Evolutionary conservation across 1,140 invertebrate species (phyloP).

Genomic region (Phocides pigmalion): DNA sequence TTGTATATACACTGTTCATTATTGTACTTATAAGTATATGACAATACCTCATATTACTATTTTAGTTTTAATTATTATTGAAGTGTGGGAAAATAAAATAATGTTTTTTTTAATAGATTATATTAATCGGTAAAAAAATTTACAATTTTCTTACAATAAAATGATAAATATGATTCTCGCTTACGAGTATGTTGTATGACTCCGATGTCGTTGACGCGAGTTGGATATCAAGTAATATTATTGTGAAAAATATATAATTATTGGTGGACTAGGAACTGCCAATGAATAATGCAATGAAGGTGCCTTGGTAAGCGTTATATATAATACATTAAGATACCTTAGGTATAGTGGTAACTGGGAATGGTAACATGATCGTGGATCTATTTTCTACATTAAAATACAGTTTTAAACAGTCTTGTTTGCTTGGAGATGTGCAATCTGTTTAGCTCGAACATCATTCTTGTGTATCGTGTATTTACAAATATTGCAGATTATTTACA

Average conservation of each 20-base stretch:
- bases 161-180: slow-evolving; percentile 45
- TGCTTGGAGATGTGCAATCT: slow-evolving; percentile 48
- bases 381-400: slow-evolving; percentile 52
- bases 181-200: slow-evolving; percentile 1
- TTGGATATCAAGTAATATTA: neutral
- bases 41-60: no score
- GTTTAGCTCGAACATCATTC: slow-evolving; percentile 38
- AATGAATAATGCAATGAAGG: slow-evolving; percentile 1
- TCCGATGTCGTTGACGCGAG: slow-evolving; percentile 1
- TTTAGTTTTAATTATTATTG: slow-evolving; percentile 1
- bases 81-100: slow-evolving; percentile 41
- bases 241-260: slow-evolving; percentile 2
- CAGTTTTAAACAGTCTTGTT: slow-evolving; percentile 66
- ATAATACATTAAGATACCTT: slow-evolving; percentile 24
- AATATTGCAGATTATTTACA: slow-evolving; percentile 71
- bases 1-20: no score
- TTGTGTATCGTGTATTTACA: slow-evolving; percentile 70
- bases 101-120: slow-evolving; percentile 58
- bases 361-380: slow-evolving; percentile 55
- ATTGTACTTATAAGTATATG: neutral
- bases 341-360: slow-evolving; percentile 59
- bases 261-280: slow-evolving; percentile 25
- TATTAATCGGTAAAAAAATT: slow-evolving; percentile 78
- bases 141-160: slow-evolving; percentile 70
- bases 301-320: slow-evolving; percentile 9